phyloP scores from a whole-genome alignment of 2,888 invertebrate species.

The Eutolmus rufibarbis region DNA sequence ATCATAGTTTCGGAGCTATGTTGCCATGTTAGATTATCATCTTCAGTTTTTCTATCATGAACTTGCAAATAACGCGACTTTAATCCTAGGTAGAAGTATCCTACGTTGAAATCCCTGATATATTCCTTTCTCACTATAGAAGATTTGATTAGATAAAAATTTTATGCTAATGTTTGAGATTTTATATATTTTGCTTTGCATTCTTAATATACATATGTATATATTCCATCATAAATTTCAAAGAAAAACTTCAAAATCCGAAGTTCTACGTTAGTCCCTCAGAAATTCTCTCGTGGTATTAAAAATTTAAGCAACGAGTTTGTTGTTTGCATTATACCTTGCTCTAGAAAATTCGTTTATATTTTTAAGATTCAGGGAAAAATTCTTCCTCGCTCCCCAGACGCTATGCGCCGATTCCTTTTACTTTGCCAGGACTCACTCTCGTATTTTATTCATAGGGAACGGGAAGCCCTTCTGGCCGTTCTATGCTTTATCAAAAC shows the following conservation, averaged over 20 bases:
- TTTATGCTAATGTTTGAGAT: neutral
- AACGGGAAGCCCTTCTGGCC: neutral
- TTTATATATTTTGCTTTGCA: too few species aligned
- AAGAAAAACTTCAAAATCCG: neutral
- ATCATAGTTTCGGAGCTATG: neutral
- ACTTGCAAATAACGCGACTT: too few species aligned
- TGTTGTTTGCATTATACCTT: neutral
- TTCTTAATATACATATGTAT: neutral
- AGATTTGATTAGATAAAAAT: neutral
- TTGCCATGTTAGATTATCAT: neutral
- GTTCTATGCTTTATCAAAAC: neutral
- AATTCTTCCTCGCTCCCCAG: neutral
- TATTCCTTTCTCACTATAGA: neutral
- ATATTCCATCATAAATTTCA: neutral
- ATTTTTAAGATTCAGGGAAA: neutral
- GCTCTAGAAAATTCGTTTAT: neutral
- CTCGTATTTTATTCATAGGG: neutral
- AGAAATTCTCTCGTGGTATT: neutral
- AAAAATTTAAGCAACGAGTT: neutral
- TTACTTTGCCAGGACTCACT: neutral
- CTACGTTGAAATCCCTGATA: too few species aligned
- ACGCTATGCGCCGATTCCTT: neutral
- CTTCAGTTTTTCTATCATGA: too few species aligned
- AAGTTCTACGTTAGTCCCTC: neutral
- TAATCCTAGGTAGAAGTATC: too few species aligned